These are phyloP conservation scores for Magallana angulata DNA, from an alignment of 1,140 invertebrate genomes.

Conservation along the genomic window DNA sequence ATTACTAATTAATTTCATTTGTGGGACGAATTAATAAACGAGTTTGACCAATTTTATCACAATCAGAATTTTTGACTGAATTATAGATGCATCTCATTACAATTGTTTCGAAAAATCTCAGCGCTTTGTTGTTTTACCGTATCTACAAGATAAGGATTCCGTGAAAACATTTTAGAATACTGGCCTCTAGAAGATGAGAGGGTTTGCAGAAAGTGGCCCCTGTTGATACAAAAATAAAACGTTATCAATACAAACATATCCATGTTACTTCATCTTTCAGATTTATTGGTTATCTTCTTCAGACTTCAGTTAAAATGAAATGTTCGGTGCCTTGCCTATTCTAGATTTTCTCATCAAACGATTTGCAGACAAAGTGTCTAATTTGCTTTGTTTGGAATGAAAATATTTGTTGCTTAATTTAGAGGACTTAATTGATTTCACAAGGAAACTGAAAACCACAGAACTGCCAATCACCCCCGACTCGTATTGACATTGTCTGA, in stretches of 20 bases:
- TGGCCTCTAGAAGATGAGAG: background rate
- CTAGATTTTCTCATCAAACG: slow-evolving; percentile 1
- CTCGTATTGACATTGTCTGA: slow-evolving; percentile 20
- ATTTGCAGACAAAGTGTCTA: background rate
- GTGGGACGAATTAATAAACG: slow-evolving; percentile 5
- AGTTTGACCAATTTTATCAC: slow-evolving; percentile 26
- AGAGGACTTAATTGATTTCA: slow-evolving; percentile 21
- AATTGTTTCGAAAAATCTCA: background rate
- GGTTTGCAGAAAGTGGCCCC: background rate
- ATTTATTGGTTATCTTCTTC: background rate
- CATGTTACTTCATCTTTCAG: background rate
- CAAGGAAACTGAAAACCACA: slow-evolving; percentile 35
- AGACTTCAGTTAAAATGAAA: background rate
- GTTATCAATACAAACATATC: background rate
- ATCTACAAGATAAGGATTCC: background rate
- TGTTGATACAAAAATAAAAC: slow-evolving; percentile 20
- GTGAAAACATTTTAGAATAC: background rate
- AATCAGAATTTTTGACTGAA: slow-evolving; percentile 23
- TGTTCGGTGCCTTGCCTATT: background rate
- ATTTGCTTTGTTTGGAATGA: slow-evolving; percentile 27
- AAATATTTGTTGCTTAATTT: slow-evolving; percentile 31
- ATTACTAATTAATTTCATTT: background rate
- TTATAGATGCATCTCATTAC: background rate
- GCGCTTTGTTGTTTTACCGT: too few species aligned
- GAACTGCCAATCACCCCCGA: slow-evolving; percentile 12